Conservation (phyloP, 2,888 invertebrate species). For the Celastrina argiolus region DNA sequence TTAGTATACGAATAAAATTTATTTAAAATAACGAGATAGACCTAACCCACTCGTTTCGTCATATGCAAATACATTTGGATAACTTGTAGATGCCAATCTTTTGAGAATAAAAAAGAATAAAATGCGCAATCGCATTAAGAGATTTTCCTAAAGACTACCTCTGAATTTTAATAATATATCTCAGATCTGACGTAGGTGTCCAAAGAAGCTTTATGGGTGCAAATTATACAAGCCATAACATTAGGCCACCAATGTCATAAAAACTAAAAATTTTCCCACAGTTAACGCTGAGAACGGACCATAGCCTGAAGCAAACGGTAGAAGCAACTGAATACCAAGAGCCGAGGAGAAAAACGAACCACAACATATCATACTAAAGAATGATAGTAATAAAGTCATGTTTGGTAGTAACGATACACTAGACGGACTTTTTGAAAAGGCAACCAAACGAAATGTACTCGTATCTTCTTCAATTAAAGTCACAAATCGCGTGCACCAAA, state of each 20-base stretch:
- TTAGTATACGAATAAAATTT: too few relatives aligned
- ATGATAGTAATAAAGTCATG: conserved; percentile 24
- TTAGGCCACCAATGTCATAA: conserved; percentile 11
- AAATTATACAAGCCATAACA: conserved; percentile 9
- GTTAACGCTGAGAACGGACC: conserved; percentile 61
- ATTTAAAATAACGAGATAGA: too few relatives aligned
- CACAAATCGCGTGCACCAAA: background rate
- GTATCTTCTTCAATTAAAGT: background rate
- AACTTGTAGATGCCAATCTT: too few relatives aligned
- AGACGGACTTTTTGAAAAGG: background rate
- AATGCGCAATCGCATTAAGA: background rate
- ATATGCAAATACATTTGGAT: too few relatives aligned
- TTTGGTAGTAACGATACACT: conserved; percentile 27
- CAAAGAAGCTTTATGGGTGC: conserved; percentile 5
- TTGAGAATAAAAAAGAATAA: background rate
- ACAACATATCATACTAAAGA: conserved; percentile 40
- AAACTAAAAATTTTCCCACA: conserved; percentile 29
- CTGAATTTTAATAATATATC: conserved; percentile 1
- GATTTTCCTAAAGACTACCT: background rate
- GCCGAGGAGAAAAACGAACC: conserved; percentile 35
- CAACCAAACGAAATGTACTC: background rate
- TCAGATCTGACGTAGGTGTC: background rate
- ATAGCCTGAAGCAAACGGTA: conserved; percentile 74
- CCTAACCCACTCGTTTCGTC: too few relatives aligned
- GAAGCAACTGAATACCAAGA: conserved; percentile 71